A percentile compares a stretch with the other conserved stretches of the same genome.
phyloP scores from a whole-genome alignment of 1,140 invertebrate species.

The Tyrophagus putrescentiae region DNA sequence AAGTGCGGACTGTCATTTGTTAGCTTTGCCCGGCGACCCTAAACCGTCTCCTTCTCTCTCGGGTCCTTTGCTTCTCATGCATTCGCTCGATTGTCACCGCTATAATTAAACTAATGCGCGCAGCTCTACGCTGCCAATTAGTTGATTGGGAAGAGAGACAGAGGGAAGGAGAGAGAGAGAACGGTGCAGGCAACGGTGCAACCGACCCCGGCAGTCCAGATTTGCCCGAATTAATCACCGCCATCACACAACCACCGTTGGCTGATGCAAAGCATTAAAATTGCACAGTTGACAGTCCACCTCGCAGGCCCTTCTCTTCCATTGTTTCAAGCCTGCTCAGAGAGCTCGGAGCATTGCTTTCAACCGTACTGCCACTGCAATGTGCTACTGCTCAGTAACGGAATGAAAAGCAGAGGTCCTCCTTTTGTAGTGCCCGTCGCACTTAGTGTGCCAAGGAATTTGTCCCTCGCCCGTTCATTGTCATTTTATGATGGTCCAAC shows the following conservation, averaged over 20 bases:
- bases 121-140: background rate
- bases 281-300: too few relatives aligned
- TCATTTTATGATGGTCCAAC: background rate
- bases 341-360: background rate
- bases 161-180: slow-evolving; percentile 1
- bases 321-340: too few relatives aligned
- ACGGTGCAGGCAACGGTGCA: background rate
- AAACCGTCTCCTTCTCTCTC: background rate
- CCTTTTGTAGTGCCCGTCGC: background rate
- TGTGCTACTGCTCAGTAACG: slow-evolving; percentile 6
- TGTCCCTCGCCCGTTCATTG: background rate
- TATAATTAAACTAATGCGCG: slow-evolving; percentile 6
- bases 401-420: background rate
- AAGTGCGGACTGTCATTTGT: slow-evolving; percentile 12
- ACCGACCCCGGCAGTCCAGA: too few relatives aligned
- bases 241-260: too few relatives aligned
- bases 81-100: background rate
- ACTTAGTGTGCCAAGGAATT: background rate
- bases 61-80: too few relatives aligned
- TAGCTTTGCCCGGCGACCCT: background rate
- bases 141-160: background rate
- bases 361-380: background rate
- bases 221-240: too few relatives aligned
- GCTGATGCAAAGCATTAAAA: too few relatives aligned
- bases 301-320: background rate